Base-by-base conservation (phyloP, 2,113 vertebrate species). In the Platichthys stellatus region DNA sequence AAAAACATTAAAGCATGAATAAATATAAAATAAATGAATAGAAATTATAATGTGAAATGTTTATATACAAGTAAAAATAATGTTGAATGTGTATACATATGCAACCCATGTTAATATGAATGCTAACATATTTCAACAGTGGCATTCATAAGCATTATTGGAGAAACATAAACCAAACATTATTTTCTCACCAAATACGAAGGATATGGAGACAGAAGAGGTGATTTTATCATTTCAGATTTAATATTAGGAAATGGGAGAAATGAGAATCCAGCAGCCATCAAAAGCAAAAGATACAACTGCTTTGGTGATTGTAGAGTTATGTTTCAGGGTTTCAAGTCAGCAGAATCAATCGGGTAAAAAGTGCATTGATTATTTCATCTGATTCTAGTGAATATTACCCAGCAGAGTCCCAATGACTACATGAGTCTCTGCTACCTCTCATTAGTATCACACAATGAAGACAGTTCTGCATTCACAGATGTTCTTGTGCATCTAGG, bases 231-330 rank as follows among this genome's bases (percentile, higher is more conserved):
- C 12, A 78, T 63, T 63, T 74, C 18, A 17, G 11, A 54, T 90
- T 89, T 89, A 84, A 86, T 88, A 56, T 76, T 64, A 80, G 72
- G 79, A 66, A 63, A 78, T 26, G 24, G 12, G 31, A 69, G 61
- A 74, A 75, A 24, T 14, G 72, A 20, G 38, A 84, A 59, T 7
- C 31, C 56, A n/a, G 43, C 51, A 84, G 70, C 70, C 13, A 68
- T 76, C 23, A 69, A 82, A 69, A 76, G 62, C 26, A 73, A 71
- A 3, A 68, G 6, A 71, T 60, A 69, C n/a, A 78, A 67, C 47
- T 70, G 28, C 43, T 59, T 63, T 57, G 63, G 78, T 84, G 78
- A 89, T 78, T 83, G 69, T 68, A 75, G 58, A 72, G 56, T 73
- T 63, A 15, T 70, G 70, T 70, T 62, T 31, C 26, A 47, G 69